Percentiles rank a stretch among this genome's conserved stretches.
These are phyloP conservation scores for Drosophila neutralis DNA, from an alignment of 2,888 invertebrate genomes.

Conservation along the genomic window DNA sequence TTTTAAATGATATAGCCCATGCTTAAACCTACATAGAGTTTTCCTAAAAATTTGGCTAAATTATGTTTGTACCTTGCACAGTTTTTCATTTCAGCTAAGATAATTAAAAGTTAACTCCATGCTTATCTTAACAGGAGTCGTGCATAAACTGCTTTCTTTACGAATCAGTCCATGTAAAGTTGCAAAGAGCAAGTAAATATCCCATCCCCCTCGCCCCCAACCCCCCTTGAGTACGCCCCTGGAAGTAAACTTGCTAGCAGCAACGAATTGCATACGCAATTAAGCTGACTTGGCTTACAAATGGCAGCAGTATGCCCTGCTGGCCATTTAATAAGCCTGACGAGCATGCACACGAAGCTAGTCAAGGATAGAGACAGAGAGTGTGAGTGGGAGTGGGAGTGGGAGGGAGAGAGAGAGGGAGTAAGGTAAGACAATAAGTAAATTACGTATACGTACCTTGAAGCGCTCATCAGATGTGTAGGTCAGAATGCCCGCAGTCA, in stretches of 20 bases:
- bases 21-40: background rate
- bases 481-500: slow-evolving; percentile 93
- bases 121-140: background rate
- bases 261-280: slow-evolving; percentile 72
- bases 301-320: slow-evolving; percentile 40
- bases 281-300: slow-evolving; percentile 70
- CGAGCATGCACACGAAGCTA: background rate
- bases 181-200: background rate
- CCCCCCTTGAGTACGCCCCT: background rate
- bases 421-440: slow-evolving; percentile 27
- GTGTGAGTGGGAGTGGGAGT: background rate
- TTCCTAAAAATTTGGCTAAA: background rate
- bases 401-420: background rate
- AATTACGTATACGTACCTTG: slow-evolving; percentile 86
- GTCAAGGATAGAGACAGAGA: background rate
- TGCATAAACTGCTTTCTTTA: background rate
- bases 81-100: background rate
- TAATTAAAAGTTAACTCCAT: background rate
- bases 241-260: slow-evolving; percentile 8
- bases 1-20: too few species aligned
- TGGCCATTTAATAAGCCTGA: slow-evolving; percentile 67
- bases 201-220: background rate
- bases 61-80: background rate
- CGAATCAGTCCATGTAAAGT: background rate
- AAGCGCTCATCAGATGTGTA: slow-evolving; percentile 95